Evolutionary conservation across 1,140 invertebrate species (phyloP).

Genomic region (Teleogryllus occipitalis): DNA sequence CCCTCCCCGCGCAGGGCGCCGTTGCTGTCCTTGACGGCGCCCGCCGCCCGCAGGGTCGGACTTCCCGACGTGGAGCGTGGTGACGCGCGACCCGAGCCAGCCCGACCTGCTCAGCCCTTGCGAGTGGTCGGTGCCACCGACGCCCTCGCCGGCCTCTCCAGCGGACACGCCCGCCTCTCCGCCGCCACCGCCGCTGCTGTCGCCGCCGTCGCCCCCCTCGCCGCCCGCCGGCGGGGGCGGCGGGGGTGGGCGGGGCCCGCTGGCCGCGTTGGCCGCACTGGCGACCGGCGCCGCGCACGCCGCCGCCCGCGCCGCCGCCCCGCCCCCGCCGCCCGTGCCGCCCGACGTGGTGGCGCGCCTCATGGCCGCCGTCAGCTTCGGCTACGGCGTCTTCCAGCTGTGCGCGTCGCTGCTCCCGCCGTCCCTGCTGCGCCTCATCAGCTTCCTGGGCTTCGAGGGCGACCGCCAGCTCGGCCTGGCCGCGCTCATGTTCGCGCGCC

Average conservation of each 20-base stretch:
- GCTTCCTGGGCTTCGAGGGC: conserved; percentile 63
- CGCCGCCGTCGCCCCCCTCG: too few species aligned
- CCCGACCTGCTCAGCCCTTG: conserved; percentile 31
- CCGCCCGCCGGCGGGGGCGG: too few species aligned
- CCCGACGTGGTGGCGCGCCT: conserved; percentile 48
- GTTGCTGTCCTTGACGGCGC: too few species aligned
- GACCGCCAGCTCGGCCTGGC: conserved; percentile 51
- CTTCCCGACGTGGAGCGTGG: conserved; percentile 29
- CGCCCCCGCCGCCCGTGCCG: conserved; percentile 28
- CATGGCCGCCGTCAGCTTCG: conserved; percentile 61
- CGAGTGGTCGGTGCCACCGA: conserved; percentile 33
- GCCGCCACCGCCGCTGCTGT: too few species aligned
- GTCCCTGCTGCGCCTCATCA: conserved; percentile 54
- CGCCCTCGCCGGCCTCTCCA: too few species aligned
- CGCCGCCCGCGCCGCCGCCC: too few species aligned
- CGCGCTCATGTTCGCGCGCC: conserved; percentile 54
- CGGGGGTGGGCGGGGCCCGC: too few species aligned
- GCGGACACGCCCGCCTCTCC: too few species aligned
- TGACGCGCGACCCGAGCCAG: conserved; percentile 28
- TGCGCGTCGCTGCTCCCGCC: conserved; percentile 61
- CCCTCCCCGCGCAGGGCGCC: too few species aligned
- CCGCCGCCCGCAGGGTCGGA: conserved; percentile 23
- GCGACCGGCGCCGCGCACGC: too few species aligned
- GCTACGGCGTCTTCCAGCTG: conserved; percentile 63
- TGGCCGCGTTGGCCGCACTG: too few species aligned